A percentile compares a stretch with the other conserved stretches of the same genome.
These are phyloP conservation scores for Globicephala melas DNA, from an alignment of 2,113 vertebrate species.

Conservation along the genomic window DNA sequence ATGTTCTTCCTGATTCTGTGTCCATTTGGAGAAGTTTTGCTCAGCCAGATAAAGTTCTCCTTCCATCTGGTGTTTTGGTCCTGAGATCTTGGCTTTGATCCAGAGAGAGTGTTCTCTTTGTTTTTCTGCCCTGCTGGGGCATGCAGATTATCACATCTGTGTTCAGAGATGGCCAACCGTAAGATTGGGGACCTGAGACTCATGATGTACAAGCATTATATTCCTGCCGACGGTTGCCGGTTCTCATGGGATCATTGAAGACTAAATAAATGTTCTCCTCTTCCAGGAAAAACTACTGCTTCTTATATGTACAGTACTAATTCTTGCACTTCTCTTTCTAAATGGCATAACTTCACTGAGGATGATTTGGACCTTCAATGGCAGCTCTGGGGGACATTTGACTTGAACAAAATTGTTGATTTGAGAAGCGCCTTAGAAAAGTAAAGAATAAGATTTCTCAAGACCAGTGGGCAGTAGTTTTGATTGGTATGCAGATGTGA, in stretches of 20 bases:
- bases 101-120: not conserved
- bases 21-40: not conserved
- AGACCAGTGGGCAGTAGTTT: not conserved
- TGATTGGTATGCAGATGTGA: not conserved
- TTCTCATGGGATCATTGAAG: not conserved
- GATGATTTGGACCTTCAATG: not conserved
- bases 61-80: not conserved
- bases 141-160: not conserved
- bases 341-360: not conserved
- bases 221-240: rapidly evolving
- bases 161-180: not conserved
- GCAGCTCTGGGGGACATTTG: not conserved
- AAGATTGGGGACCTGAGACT: not conserved
- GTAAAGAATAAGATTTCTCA: not conserved
- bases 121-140: not conserved
- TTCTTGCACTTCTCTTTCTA: not conserved
- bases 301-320: not conserved
- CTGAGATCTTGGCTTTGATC: not conserved
- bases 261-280: not conserved
- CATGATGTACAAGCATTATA: too few species aligned
- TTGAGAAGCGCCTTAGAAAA: not conserved
- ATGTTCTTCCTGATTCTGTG: not conserved
- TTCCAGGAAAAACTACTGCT: not conserved
- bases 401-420: not conserved
- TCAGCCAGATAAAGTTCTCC: not conserved